phyloP scores from a whole-genome alignment of 2,888 invertebrate genomes.

The Tupiocoris notatus region DNA sequence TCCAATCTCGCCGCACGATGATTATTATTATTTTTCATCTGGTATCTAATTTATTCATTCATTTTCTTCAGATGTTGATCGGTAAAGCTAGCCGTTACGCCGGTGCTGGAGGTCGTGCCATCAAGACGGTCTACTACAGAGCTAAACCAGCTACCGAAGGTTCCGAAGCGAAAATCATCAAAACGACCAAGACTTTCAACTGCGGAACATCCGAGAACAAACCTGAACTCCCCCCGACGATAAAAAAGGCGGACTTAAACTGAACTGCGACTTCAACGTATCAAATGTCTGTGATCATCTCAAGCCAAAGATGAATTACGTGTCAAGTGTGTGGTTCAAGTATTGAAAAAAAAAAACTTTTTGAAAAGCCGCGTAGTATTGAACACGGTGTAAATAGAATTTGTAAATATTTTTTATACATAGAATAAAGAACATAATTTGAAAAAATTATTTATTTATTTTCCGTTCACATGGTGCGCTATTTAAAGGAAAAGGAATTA shows the following conservation, averaged over 20 bases:
- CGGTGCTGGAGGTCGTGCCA: conserved; percentile 66
- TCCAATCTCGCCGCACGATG: no score
- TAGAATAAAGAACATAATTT: neutral
- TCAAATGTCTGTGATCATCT: neutral
- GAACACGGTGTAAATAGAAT: neutral
- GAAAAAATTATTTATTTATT: neutral
- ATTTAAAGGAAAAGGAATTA: no score
- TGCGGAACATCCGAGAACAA: conserved; percentile 36
- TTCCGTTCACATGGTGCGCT: no score
- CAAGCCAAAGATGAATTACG: neutral
- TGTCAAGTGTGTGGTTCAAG: neutral
- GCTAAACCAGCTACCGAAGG: conserved; percentile 52
- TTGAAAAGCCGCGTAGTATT: neutral
- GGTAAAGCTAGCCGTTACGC: conserved; percentile 71
- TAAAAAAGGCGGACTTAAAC: neutral
- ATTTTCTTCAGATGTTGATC: conserved; percentile 57
- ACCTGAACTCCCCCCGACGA: conserved; percentile 14
- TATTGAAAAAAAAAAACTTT: neutral
- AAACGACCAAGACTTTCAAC: conserved; percentile 42
- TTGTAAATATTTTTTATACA: neutral
- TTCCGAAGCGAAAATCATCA: conserved; percentile 43
- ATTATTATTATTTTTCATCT: no score
- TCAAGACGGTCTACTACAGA: conserved; percentile 76
- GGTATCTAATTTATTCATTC: no score
- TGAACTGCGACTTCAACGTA: no score